Conservation (phyloP, 2,888 invertebrate genomes). For the Caradrina kadenii region DNA sequence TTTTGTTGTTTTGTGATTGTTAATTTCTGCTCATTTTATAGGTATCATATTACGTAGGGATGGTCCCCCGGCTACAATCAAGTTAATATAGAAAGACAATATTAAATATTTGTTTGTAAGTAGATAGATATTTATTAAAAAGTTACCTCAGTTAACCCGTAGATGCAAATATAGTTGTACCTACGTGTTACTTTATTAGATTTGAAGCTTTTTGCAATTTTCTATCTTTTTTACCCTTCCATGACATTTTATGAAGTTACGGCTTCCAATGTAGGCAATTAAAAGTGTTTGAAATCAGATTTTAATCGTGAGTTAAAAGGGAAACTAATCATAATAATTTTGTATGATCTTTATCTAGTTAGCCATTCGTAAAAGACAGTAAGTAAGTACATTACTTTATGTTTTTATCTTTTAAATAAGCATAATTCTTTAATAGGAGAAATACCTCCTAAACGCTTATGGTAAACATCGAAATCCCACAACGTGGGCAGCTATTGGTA, state of each 20-base stretch:
- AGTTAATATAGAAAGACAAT: conserved; percentile 43
- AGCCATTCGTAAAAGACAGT: conserved; percentile 39
- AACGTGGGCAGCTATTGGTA: conserved; percentile 26
- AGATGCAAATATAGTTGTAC: conserved; percentile 31
- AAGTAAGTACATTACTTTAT: conserved; percentile 37
- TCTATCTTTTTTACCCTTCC: conserved; percentile 41
- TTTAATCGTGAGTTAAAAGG: conserved; percentile 28
- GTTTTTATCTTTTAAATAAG: conserved; percentile 10
- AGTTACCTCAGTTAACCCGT: conserved; percentile 35
- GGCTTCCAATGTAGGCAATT: conserved; percentile 15
- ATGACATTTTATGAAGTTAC: conserved; percentile 31
- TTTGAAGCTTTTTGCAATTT: conserved; percentile 27
- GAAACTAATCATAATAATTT: conserved; percentile 36
- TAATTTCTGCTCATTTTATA: conserved; percentile 26
- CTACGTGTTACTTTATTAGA: conserved; percentile 26
- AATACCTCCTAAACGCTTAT: conserved; percentile 19
- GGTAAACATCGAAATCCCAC: conserved; percentile 47
- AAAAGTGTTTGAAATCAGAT: conserved; percentile 30
- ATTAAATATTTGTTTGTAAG: conserved; percentile 38
- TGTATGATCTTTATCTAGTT: conserved; percentile 42
- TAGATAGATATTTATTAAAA: conserved; percentile 31
- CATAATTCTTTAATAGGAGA: conserved; percentile 11
- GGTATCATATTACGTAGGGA: neutral
- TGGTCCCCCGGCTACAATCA: conserved; percentile 9
- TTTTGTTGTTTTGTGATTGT: neutral